A percentile compares a stretch with the other conserved stretches of the same genome.
Conservation (phyloP, 2,797 vertebrate genomes). For the Siniperca undulata region DNA sequence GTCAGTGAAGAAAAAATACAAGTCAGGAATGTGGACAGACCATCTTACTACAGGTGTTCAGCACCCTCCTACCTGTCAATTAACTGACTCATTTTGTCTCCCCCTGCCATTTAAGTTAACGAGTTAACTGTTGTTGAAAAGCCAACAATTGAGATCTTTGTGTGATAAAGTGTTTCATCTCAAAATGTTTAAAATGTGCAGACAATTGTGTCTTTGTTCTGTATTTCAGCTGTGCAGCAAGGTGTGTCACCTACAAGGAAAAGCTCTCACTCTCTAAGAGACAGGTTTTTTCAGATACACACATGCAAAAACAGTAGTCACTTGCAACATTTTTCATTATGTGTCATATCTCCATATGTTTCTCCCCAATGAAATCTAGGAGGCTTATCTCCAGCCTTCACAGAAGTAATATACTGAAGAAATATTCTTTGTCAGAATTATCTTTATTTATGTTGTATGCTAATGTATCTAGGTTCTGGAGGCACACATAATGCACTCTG, state of each 20-base stretch:
- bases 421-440: not conserved
- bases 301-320: not conserved
- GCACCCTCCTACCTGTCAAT: slow-evolving; percentile 47
- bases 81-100: slow-evolving; percentile 43
- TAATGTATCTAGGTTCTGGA: not conserved
- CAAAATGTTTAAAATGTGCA: slow-evolving; percentile 22
- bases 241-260: slow-evolving; percentile 30
- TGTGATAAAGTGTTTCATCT: slow-evolving; percentile 47
- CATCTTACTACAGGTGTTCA: slow-evolving; percentile 25
- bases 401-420: not conserved
- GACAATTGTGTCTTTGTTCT: slow-evolving; percentile 64
- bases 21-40: slow-evolving; percentile 45
- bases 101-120: slow-evolving; percentile 52
- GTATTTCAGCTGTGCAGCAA: slow-evolving; percentile 40
- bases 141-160: slow-evolving; percentile 55
- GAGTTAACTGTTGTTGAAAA: slow-evolving; percentile 49
- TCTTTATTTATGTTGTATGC: not conserved
- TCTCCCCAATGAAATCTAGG: not conserved
- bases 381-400: not conserved
- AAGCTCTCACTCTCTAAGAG: slow-evolving; percentile 7
- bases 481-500: not conserved
- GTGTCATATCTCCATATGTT: not conserved
- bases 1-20: not conserved
- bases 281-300: slow-evolving; percentile 14
- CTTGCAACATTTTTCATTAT: not conserved